Evolutionary conservation across 2,113 vertebrate species (phyloP).

Genomic region (Dermatemys mawii): DNA sequence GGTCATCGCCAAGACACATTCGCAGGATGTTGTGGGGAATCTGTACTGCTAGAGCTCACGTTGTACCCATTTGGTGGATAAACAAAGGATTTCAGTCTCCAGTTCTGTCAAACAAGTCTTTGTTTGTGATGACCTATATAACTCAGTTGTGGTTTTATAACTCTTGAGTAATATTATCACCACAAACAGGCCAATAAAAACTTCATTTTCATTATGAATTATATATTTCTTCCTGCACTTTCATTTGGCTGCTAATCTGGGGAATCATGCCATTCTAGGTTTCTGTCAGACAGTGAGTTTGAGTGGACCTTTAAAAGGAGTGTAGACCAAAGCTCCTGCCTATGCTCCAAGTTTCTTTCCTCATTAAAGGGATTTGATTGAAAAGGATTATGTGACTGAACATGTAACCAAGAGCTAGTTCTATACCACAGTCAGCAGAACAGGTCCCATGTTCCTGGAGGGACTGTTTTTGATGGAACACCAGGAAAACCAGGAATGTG

Average conservation of each 20-base stretch:
- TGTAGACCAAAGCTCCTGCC: neutral
- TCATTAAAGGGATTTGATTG: neutral
- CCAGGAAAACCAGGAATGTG: neutral
- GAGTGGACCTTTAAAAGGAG: neutral
- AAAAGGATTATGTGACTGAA: neutral
- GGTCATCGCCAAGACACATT: neutral
- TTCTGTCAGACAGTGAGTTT: neutral
- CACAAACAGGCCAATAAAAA: neutral
- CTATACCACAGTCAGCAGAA: neutral
- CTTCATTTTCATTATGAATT: neutral
- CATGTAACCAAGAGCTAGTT: neutral
- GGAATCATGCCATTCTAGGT: neutral
- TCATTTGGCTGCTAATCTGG: accelerated
- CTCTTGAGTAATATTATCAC: neutral
- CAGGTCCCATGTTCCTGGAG: neutral
- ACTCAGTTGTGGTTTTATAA: neutral
- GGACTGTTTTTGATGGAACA: neutral
- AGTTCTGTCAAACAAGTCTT: neutral
- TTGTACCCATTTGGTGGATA: neutral
- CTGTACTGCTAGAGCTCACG: neutral
- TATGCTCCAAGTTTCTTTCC: neutral
- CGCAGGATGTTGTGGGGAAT: neutral
- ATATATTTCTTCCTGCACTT: neutral
- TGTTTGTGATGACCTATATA: neutral
- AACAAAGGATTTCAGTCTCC: neutral